A percentile compares a stretch with the other conserved stretches of the same genome.
Conservation (phyloP, 2,797 vertebrate genomes). For the Garrulus glandarius region DNA sequence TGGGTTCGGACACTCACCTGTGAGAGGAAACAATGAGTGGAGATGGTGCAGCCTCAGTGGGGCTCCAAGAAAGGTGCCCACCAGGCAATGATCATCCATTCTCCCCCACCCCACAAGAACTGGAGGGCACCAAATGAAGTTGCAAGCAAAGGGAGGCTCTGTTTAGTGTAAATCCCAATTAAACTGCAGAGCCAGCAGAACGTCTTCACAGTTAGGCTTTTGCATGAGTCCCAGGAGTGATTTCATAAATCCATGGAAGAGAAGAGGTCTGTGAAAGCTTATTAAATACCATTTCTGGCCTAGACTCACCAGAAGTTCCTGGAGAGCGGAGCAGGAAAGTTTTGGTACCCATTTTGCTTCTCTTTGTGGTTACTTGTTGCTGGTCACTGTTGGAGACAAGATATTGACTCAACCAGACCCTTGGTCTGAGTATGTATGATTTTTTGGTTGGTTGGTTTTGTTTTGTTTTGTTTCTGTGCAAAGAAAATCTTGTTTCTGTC, state of each 20-base stretch:
- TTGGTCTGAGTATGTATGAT: neutral
- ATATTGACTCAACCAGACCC: neutral
- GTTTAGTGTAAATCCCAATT: neutral
- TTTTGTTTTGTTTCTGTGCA: neutral
- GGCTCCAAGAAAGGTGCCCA: neutral
- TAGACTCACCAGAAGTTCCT: neutral
- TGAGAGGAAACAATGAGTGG: neutral
- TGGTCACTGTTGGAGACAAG: neutral
- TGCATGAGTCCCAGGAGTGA: neutral
- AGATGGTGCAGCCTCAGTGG: neutral
- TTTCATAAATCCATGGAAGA: neutral
- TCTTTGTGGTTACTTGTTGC: neutral
- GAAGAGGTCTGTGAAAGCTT: neutral
- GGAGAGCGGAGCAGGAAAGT: neutral
- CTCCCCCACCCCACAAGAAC: rapidly evolving
- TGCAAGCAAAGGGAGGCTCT: neutral
- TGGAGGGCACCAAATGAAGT: neutral
- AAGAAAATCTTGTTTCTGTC: neutral
- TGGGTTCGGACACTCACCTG: neutral
- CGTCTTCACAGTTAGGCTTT: neutral
- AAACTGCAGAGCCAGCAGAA: rapidly evolving
- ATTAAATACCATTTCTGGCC: neutral
- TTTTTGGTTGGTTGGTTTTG: neutral
- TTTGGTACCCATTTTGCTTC: neutral
- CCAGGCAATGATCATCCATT: rapidly evolving